Evolutionary conservation across 2,113 vertebrate genomes (phyloP), one percentile per base, ranked within the genome.

Genomic region (Sphaerodactylus townsendi): DNA sequence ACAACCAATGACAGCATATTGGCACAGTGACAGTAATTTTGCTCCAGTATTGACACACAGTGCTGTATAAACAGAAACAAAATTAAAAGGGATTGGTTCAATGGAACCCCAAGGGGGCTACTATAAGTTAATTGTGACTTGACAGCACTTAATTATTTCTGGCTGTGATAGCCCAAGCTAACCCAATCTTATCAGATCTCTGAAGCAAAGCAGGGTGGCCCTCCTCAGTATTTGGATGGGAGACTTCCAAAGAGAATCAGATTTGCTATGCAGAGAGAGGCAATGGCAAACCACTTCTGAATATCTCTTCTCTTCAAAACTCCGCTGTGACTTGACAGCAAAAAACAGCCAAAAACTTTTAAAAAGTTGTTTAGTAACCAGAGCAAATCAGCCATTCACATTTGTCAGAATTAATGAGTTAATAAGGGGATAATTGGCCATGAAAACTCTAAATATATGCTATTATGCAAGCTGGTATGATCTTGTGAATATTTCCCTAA

Each of bases 371-470:
- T 77, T 59, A 70, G 82, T 44, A 70, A 69, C 69, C 30, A 56
- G 17, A 56, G 15, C 74, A 77, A 69, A 84, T 84, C 46, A 44
- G 65, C 65, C 77, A 21, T 59, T 84, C 11, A 28, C 48, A 77
- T 72, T 41, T 84, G 48, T 84, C 82, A 84, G 64, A 68, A 41
- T 15, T 77, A 59, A 84, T 65, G 41, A 84, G 35, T 37, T 77
- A 70, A 81, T 72, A 81, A 17, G 50, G n/a, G 69, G 37, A 81
- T 81, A 59, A 84, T 77, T 77, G 65, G 30, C 13, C 19, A 59
- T 77, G 75, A 70, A 84, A 77, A 35, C 64, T 69, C 73, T 77
- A 37, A 59, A 77, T 15, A 77, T 15, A 56, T 25, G 46, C 28
- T 77, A 56, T 41, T 69, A 77, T 68, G 64, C 64, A 50, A 73